Evolutionary conservation across 1,140 invertebrate species (phyloP).

Genomic region (Brachionus angularis): DNA sequence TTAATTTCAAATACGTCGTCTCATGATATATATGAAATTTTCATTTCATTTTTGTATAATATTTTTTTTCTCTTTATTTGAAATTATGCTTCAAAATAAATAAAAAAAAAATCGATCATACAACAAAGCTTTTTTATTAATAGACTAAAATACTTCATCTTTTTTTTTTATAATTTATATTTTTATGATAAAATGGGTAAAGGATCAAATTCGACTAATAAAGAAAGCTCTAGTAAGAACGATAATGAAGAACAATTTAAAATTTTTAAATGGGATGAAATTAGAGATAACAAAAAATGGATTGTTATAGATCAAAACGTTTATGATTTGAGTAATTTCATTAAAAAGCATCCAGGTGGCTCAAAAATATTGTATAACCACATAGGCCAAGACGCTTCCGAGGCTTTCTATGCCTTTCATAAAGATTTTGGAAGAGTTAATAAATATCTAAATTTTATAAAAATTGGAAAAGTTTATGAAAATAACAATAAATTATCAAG

Average conservation of each 20-base stretch:
- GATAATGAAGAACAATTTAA: constrained; percentile 15
- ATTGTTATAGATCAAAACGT: constrained; percentile 53
- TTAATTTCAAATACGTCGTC: no score
- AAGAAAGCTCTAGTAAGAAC: not conserved
- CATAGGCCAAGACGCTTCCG: constrained; percentile 55
- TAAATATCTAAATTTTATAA: not conserved
- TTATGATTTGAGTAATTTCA: constrained; percentile 54
- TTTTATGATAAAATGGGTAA: constrained; percentile 30
- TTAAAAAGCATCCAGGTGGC: constrained; percentile 56
- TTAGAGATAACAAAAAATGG: constrained; percentile 49
- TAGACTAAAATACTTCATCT: no score
- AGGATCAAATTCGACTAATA: not conserved
- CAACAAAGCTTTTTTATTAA: no score
- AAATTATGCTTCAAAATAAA: no score
- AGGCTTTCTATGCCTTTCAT: constrained; percentile 9
- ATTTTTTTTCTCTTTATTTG: no score
- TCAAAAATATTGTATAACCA: constrained; percentile 51
- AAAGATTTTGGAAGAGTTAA: not conserved
- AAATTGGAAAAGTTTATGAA: not conserved
- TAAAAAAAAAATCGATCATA: no score
- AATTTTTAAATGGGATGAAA: constrained; percentile 49
- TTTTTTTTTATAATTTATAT: no score
- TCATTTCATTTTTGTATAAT: no score
- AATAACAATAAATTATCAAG: not conserved
- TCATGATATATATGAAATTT: no score